Conservation (phyloP, 2,797 vertebrate species). For the Aratinga solstitialis region DNA sequence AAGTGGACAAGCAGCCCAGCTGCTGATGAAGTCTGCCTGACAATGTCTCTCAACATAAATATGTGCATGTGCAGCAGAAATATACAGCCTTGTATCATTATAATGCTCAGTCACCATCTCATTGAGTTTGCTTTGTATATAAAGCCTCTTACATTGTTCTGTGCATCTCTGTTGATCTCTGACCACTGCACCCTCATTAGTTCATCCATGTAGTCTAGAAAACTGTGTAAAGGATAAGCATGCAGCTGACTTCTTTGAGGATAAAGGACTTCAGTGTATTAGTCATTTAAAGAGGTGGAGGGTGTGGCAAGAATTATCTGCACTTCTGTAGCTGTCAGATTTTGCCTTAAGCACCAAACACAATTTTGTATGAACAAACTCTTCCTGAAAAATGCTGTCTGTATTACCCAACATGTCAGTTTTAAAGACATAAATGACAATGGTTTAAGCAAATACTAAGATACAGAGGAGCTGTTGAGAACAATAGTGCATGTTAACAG, state of each 20-base stretch:
- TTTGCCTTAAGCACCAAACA: neutral
- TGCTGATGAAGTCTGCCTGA: neutral
- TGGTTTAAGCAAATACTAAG: neutral
- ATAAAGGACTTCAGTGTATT: neutral
- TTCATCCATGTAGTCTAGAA: neutral
- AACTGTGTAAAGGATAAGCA: neutral
- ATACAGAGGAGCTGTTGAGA: neutral
- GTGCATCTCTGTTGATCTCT: neutral
- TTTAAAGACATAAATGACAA: neutral
- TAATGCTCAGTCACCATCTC: neutral
- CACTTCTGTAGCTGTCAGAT: neutral
- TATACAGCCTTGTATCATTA: neutral
- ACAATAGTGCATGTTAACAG: neutral
- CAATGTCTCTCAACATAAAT: neutral
- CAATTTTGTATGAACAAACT: neutral
- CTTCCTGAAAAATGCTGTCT: neutral
- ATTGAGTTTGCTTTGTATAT: neutral
- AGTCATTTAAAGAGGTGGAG: neutral
- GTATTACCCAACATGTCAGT: neutral
- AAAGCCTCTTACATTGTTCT: neutral
- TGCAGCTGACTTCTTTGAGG: neutral
- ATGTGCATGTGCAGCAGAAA: neutral
- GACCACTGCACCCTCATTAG: neutral
- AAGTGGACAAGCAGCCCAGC: neutral
- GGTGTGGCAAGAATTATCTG: rapidly evolving